These are phyloP conservation scores for Cariama cristata DNA, from an alignment of 2,113 vertebrate species.

Conservation along the genomic window DNA sequence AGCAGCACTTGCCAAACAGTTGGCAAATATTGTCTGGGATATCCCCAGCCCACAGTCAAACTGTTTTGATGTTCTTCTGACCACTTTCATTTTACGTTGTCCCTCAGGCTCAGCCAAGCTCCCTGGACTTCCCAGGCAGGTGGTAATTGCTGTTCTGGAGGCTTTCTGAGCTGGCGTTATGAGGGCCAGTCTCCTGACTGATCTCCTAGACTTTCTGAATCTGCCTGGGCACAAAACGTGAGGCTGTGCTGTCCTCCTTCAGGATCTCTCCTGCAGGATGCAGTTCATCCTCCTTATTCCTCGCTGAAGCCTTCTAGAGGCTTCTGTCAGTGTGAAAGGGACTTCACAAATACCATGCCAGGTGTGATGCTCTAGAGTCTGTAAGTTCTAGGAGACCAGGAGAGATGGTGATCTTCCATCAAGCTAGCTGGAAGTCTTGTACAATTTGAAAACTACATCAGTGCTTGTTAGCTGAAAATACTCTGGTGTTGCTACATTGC, in stretches of 20 bases:
- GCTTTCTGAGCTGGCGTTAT: background rate
- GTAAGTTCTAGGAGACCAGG: background rate
- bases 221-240: accelerated
- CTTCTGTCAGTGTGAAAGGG: background rate
- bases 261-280: background rate
- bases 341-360: background rate
- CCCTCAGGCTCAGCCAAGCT: background rate
- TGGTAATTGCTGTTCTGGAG: background rate
- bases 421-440: background rate
- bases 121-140: background rate
- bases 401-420: background rate
- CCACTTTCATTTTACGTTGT: background rate
- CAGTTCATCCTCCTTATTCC: background rate
- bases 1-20: background rate
- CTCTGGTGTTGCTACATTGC: background rate
- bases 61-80: background rate
- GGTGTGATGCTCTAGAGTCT: background rate
- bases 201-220: background rate
- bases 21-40: background rate
- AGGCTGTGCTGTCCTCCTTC: background rate
- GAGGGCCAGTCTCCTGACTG: background rate
- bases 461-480: background rate
- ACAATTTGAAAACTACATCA: background rate
- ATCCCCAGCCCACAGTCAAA: background rate
- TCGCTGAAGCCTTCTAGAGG: background rate